phyloP scores from a whole-genome alignment of 2,797 vertebrate genomes.

The Clarias platycephalus region DNA sequence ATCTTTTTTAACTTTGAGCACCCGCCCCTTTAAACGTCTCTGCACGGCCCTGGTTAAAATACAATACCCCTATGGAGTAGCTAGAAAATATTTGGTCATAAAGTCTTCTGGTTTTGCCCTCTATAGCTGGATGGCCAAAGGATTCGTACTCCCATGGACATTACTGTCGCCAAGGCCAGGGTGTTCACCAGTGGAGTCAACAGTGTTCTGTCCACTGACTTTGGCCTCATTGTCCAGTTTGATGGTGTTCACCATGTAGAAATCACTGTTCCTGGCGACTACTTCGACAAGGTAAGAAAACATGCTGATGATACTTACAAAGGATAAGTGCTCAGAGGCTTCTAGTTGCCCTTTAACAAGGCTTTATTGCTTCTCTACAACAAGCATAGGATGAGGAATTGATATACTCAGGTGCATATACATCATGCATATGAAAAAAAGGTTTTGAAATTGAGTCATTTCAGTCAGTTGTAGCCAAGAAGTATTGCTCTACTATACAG shows the following conservation, averaged over 20 bases:
- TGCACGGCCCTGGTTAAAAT: too few relatives aligned
- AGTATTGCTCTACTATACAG: background rate
- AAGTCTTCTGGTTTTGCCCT: constrained; percentile 10
- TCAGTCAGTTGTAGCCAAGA: background rate
- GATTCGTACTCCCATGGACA: constrained; percentile 73
- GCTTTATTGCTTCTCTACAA: background rate
- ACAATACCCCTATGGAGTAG: background rate
- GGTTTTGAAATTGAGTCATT: background rate
- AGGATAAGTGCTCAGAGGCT: background rate
- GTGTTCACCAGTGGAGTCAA: constrained; percentile 80
- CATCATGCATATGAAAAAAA: too few relatives aligned
- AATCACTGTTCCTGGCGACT: constrained; percentile 81
- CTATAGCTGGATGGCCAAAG: constrained; percentile 73
- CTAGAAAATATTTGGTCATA: background rate
- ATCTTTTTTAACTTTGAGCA: too few relatives aligned
- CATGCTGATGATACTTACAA: background rate
- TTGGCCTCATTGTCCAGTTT: constrained; percentile 84
- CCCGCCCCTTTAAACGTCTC: too few relatives aligned
- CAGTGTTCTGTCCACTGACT: constrained; percentile 80
- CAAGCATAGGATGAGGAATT: background rate
- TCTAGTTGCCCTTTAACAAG: background rate
- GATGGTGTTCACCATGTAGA: constrained; percentile 85
- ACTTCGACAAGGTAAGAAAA: constrained; percentile 81
- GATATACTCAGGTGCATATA: background rate
- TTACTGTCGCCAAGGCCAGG: constrained; percentile 60